phyloP scores from a whole-genome alignment of 2,888 invertebrate genomes.

The Cetonia aurata region DNA sequence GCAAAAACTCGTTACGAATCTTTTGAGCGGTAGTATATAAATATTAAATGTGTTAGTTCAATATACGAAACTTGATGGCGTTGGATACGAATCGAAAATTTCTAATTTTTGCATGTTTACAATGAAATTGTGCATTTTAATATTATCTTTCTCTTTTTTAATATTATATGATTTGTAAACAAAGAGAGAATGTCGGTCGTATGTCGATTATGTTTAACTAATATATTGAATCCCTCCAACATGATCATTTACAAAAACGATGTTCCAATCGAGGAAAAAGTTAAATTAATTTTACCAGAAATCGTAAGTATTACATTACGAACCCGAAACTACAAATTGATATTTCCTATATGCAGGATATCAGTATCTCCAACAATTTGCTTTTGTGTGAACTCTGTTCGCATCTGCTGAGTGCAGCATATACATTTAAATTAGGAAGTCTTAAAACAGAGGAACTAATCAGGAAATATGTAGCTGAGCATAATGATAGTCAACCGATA shows the following conservation, averaged over 20 bases:
- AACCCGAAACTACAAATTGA: too few species aligned
- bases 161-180: conserved; percentile 17
- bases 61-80: too few species aligned
- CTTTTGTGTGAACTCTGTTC: conserved; percentile 22
- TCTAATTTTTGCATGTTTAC: too few species aligned
- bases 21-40: too few species aligned
- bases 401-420: conserved; percentile 14
- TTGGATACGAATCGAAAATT: too few species aligned
- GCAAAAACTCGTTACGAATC: too few species aligned
- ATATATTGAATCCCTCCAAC: neutral
- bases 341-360: conserved; percentile 5
- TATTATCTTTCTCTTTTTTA: too few species aligned
- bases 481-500: neutral
- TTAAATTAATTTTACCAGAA: too few species aligned
- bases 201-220: neutral
- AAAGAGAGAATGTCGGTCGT: neutral
- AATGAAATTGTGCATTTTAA: too few species aligned
- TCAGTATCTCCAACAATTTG: neutral
- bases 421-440: conserved; percentile 21
- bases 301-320: too few species aligned
- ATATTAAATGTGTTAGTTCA: too few species aligned
- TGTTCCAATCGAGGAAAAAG: neutral
- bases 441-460: conserved; percentile 14
- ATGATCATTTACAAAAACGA: neutral
- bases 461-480: neutral